phyloP scores from a whole-genome alignment of 2,888 invertebrate species.

The Drosophila meridiana region DNA sequence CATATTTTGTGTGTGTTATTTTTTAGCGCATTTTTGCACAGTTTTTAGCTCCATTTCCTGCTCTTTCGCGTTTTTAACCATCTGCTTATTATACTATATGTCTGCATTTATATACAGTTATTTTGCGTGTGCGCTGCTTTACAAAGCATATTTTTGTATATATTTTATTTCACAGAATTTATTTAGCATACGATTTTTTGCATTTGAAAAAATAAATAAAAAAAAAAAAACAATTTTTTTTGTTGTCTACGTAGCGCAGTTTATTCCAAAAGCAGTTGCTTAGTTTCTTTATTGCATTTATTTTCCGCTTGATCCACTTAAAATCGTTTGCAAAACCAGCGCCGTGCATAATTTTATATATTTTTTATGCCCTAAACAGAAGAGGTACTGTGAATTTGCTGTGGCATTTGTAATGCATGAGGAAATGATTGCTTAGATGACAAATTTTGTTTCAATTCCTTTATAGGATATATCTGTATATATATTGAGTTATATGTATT shows the following conservation, averaged over 20 bases:
- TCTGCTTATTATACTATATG: constrained; percentile 53
- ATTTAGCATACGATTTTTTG: constrained; percentile 41
- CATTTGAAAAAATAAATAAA: constrained; percentile 18
- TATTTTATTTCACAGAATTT: constrained; percentile 45
- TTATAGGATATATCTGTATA: too few species aligned
- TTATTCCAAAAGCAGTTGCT: constrained; percentile 52
- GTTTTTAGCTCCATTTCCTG: constrained; percentile 72
- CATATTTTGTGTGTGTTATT: constrained; percentile 19
- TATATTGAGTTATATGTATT: too few species aligned
- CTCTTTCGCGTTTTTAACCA: constrained; percentile 47
- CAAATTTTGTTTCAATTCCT: neutral
- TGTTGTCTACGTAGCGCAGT: constrained; percentile 25
- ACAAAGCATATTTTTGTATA: constrained; percentile 57
- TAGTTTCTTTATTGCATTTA: constrained; percentile 47
- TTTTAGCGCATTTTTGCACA: constrained; percentile 44
- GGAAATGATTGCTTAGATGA: too few species aligned
- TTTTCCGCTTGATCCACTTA: constrained; percentile 51
- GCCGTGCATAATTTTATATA: constrained; percentile 61
- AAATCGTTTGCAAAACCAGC: constrained; percentile 38
- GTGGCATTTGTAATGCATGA: neutral
- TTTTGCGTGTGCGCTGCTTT: constrained; percentile 33
- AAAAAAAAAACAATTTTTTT: constrained; percentile 25
- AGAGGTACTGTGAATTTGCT: neutral
- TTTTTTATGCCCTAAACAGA: constrained; percentile 13
- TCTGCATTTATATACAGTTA: constrained; percentile 28